Base-by-base conservation (phyloP, 2,797 vertebrate species). In the Forpus xanthops region DNA sequence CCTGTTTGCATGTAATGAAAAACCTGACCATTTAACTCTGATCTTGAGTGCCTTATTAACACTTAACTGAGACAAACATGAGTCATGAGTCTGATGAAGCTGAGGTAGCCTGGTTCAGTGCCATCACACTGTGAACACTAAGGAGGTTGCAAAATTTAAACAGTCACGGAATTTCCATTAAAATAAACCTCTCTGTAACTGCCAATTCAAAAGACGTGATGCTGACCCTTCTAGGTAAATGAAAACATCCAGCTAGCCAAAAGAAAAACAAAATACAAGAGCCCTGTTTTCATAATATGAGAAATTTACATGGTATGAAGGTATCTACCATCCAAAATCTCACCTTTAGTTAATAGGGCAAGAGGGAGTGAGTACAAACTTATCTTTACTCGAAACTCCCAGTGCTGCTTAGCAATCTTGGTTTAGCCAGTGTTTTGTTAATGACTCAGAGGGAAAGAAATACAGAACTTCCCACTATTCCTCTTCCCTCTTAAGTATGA, bases 281-380 rank as follows among this genome's bases (percentile, higher is more conserved):
- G 30, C 3, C 0, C 15, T 35, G 8, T 58, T 70, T 61, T 56
- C 20, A 10, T 28, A 64, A 14, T 0, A 35, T 2, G 6, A 42
- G 56, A 42, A 44, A 5, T 35, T 50, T 8, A 3, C 2, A 1
- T 11, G 10, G 39, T 28, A 15, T 25, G 11, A 70, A 60, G 30
- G 24, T 58, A 8, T 25, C 35, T 47, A 49, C 19, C 73, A 87
- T 5, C 21, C 62, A 25, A 73, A 88, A 66, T 28, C 21, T 12
- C 55, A 44, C 39, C 1, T 1, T 28, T 21, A 15, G 33, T 0
- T 44, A 35, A 41, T 0, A 3, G 18, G 68, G 52, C 82, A 79
- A 81, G 42, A 85, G 52, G 7, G 1, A 47, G 33, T 0, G 18
- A 45, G 28, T 25, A 35, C 18, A 35, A 56, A 73, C 35, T 85